A percentile compares a stretch with the other conserved stretches of the same genome.
These are phyloP conservation scores for Erebia palarica DNA, from an alignment of 2,888 invertebrate species.

Conservation along the genomic window DNA sequence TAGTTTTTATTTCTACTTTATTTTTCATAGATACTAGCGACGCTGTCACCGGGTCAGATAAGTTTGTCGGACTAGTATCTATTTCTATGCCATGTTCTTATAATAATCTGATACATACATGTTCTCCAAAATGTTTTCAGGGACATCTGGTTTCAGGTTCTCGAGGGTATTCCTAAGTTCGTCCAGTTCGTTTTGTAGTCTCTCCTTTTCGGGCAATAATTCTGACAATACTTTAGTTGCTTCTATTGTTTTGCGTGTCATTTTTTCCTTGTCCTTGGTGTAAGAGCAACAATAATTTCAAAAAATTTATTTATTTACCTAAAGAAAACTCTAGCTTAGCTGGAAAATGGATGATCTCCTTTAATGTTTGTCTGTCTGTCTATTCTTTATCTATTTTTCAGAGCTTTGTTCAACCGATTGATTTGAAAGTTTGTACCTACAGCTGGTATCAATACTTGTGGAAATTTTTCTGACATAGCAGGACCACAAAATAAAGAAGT, in stretches of 20 bases:
- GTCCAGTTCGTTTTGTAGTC: not conserved
- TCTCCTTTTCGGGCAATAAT: not conserved
- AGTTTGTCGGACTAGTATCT: too few species aligned
- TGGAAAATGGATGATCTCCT: too few species aligned
- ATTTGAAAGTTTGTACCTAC: too few species aligned
- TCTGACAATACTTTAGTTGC: not conserved
- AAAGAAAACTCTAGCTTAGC: not conserved
- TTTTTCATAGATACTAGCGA: too few species aligned
- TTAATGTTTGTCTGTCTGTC: too few species aligned
- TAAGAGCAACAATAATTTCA: not conserved
- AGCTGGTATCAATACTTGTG: too few species aligned
- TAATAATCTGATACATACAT: not conserved
- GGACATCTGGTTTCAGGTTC: not conserved
- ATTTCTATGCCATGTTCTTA: not conserved
- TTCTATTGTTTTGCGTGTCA: not conserved
- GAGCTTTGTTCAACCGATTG: too few species aligned
- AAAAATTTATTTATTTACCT: not conserved
- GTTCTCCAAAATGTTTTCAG: conserved; percentile 6
- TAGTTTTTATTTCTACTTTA: too few species aligned
- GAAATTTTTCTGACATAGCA: too few species aligned
- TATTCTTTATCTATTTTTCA: too few species aligned
- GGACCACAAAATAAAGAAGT: too few species aligned
- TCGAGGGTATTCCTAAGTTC: not conserved
- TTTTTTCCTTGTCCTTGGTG: not conserved
- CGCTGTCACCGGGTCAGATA: too few species aligned